phyloP scores from a whole-genome alignment of 2,797 vertebrate genomes.

The Phrynocephalus vlangalii region DNA sequence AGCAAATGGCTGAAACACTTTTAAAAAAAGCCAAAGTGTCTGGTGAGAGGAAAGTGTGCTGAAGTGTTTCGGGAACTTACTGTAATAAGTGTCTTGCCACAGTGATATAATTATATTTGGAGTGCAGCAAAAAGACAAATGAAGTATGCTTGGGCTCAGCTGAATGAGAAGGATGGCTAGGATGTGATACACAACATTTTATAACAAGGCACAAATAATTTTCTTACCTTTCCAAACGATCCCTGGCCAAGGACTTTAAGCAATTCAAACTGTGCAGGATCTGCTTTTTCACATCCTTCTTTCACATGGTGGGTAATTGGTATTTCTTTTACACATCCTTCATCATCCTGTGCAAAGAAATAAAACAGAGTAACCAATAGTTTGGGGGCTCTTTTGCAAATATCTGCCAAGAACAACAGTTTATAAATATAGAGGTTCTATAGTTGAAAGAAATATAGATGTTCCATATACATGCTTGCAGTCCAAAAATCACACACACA shows the following conservation, averaged over 20 bases:
- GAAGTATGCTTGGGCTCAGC: neutral
- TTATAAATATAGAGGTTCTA: neutral
- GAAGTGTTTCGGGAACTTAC: neutral
- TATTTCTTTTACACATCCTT: constrained; percentile 93
- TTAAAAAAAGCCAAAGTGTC: neutral
- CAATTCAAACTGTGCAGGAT: constrained; percentile 95
- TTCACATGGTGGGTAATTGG: constrained; percentile 96
- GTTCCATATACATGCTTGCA: too few relatives aligned
- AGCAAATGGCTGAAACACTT: neutral
- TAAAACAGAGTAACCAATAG: constrained; percentile 26
- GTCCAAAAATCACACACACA: too few relatives aligned
- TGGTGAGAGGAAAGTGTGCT: neutral
- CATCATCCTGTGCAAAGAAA: constrained; percentile 86
- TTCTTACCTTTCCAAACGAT: constrained; percentile 95
- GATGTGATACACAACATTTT: neutral
- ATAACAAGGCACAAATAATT: neutral
- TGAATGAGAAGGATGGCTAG: neutral
- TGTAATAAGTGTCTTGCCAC: neutral
- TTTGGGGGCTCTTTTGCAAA: neutral
- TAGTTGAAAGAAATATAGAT: too few relatives aligned
- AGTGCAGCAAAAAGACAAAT: neutral
- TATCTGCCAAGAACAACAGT: neutral
- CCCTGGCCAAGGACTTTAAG: constrained; percentile 98
- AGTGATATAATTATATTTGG: neutral
- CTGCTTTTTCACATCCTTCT: constrained; percentile 97